A percentile compares a stretch with the other conserved stretches of the same genome.
These are phyloP conservation scores for Homalodisca vitripennis DNA, from an alignment of 1,140 invertebrate species.

Conservation along the genomic window DNA sequence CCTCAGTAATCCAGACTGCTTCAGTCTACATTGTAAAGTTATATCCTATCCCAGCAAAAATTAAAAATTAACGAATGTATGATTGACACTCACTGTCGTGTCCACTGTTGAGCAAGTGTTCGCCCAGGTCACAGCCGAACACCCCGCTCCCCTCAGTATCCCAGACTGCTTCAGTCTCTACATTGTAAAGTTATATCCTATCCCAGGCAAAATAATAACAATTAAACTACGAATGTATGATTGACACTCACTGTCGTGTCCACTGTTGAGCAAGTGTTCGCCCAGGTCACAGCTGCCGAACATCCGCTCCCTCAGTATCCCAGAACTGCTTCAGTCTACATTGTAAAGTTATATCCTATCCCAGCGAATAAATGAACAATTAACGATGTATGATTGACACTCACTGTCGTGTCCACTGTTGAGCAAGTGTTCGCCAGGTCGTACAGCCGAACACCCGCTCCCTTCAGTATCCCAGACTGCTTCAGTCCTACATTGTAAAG, in stretches of 20 bases:
- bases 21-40: no score
- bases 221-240: no score
- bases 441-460: conserved; percentile 94
- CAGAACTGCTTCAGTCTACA: conserved; percentile 89
- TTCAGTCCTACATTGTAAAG: conserved; percentile 89
- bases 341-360: no score
- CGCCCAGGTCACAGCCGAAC: conserved; percentile 93
- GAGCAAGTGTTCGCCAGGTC: conserved; percentile 87
- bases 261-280: conserved; percentile 91
- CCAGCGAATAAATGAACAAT: no score
- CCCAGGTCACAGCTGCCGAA: conserved; percentile 96
- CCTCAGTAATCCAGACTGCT: conserved; percentile 89
- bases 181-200: no score
- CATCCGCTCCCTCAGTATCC: conserved; percentile 88
- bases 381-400: no score
- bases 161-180: conserved; percentile 89
- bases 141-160: conserved; percentile 89
- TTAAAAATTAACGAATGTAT: no score
- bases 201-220: no score
- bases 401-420: conserved; percentile 87
- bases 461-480: conserved; percentile 87
- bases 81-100: conserved; percentile 68
- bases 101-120: conserved; percentile 90
- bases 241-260: conserved; percentile 68
- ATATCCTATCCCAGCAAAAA: no score